These are phyloP conservation scores for Tupaia chinensis DNA, from an alignment of 2,113 vertebrate genomes.

Conservation along the genomic window DNA sequence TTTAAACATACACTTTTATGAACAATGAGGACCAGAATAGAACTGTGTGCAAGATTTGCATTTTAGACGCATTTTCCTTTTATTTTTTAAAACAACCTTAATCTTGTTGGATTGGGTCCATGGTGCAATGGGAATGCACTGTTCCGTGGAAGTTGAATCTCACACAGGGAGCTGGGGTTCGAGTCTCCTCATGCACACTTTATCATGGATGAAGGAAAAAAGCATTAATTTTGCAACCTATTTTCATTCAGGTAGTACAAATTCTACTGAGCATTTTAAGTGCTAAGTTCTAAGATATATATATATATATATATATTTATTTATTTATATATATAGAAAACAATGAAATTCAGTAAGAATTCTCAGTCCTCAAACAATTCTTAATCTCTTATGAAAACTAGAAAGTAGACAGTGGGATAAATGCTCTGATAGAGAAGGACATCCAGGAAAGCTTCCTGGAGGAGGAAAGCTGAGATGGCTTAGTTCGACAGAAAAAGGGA, in stretches of 20 bases:
- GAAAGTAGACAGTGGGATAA: background rate
- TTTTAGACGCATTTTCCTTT: background rate
- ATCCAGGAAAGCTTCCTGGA: slow-evolving; percentile 7
- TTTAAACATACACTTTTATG: background rate
- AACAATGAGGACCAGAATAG: slow-evolving; percentile 17
- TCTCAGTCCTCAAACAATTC: slow-evolving; percentile 28
- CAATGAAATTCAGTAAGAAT: background rate
- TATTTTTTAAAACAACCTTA: background rate
- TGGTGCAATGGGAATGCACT: too few species aligned
- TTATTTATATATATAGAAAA: background rate
- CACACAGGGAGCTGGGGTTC: too few species aligned
- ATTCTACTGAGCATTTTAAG: background rate
- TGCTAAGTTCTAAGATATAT: background rate
- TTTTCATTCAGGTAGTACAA: slow-evolving; percentile 18
- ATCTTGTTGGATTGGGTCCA: too few species aligned
- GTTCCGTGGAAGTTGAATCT: too few species aligned
- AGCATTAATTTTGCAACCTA: background rate
- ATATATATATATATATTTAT: background rate
- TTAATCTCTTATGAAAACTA: background rate
- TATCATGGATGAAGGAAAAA: background rate
- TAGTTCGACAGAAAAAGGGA: background rate
- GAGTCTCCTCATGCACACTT: too few species aligned
- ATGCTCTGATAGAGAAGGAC: background rate
- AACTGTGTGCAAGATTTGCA: background rate
- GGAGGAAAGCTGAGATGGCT: background rate